A percentile compares a stretch with the other conserved stretches of the same genome.
These are phyloP conservation scores for Eulemur mongoz DNA, from an alignment of 2,797 vertebrate species.

Conservation along the genomic window DNA sequence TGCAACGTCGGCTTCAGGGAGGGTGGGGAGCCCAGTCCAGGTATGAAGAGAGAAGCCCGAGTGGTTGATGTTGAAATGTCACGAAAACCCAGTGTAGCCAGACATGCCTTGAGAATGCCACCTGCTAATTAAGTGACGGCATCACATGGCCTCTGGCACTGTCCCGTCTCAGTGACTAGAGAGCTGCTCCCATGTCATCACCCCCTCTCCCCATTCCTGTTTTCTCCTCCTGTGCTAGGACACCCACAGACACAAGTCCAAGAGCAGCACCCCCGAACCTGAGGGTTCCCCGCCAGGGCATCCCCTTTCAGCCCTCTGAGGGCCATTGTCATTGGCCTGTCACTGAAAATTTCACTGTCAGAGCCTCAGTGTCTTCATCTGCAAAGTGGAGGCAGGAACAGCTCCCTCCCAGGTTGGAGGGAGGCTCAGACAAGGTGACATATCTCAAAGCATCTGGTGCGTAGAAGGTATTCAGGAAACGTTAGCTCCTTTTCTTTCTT, in stretches of 20 bases:
- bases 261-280: not conserved
- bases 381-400: not conserved
- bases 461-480: not conserved
- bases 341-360: slow-evolving; percentile 13
- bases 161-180: not conserved
- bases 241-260: not conserved
- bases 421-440: not conserved
- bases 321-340: not conserved
- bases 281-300: not conserved
- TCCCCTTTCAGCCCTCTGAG: not conserved
- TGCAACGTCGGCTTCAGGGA: not conserved
- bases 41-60: not conserved
- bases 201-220: not conserved
- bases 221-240: not conserved
- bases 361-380: not conserved
- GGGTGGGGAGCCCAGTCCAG: not conserved
- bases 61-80: not conserved
- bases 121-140: not conserved
- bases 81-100: not conserved
- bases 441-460: not conserved
- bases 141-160: rapidly evolving
- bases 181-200: not conserved
- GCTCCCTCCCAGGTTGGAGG: not conserved
- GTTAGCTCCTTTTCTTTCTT: not conserved
- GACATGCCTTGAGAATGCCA: not conserved